Evolutionary conservation across 1,140 invertebrate genomes (phyloP), one percentile per base, ranked within the genome.

Genomic region (Harpegnathos saltator): DNA sequence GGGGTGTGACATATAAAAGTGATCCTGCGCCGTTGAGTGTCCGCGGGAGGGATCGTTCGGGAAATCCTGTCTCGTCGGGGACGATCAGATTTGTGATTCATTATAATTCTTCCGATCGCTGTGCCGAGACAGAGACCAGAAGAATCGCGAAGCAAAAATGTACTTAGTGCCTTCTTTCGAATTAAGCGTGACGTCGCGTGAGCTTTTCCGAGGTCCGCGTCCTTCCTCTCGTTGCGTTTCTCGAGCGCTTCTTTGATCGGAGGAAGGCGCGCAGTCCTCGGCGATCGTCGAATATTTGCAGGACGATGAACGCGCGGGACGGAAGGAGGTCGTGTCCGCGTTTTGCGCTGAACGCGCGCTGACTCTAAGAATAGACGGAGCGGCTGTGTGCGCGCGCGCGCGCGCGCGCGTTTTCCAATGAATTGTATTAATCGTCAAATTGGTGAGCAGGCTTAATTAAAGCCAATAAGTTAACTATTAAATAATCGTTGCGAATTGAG

Each of bases 361-460:
- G n/a, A n/a, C 71, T 58, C 83, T 80, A 84, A 78, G n/a, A 69
- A 84, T 88, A 88, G 84, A 88, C 62, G 38, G 38, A 56, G 50
- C 62, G 73, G 66, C n/a, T n/a, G n/a, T n/a, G n/a, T n/a, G n/a
- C n/a, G n/a, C n/a, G 63, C 78, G 81, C 59, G 75, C 85, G 84
- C 74, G 83, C 77, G 77, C 84, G 59, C 89, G 84, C 91, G 91
- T 93, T 94, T 94, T 93, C 90, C 92, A 91, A 94, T 94, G 93
- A 94, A 94, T 94, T 94, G 92, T 93, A 94, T 94, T 94, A 94
- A 94, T 94, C 89, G 91, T 93, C 90, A 93, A 94, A 94, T 94
- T 94, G 93, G 89, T 78, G 22, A 92, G 92, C 90, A 92, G 91
- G 90, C 91, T 92, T 93, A 94, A 94, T 94, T 94, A 94, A 89